Base-by-base conservation (phyloP, 2,888 invertebrate genomes). In the Synergus gifuensis region DNA sequence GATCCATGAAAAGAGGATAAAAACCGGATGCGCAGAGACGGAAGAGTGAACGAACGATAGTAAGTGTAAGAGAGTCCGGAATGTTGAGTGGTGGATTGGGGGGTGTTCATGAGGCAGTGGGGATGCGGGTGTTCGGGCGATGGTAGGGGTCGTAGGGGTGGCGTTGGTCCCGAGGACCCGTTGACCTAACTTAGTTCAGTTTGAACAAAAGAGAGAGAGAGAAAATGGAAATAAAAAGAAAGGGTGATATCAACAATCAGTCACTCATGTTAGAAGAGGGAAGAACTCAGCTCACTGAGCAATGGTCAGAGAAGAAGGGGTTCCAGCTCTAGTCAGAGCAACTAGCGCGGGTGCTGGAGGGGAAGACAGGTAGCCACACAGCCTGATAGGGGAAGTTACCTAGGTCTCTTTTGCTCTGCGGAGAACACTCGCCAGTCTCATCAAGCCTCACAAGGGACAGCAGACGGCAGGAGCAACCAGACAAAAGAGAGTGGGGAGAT, bases 271-370 rank as follows among this genome's bases (percentile, higher is more conserved):
- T 22, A 22, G 60, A 60, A 22, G 18, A 22, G 22, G 60, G 22
- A 60, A 60, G 18, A 22, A 12, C 11, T 22, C 60, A 22, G 60
- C 60, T 60, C 18, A 60, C n/a, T 22, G 60, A 60, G 60, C 60
- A 60, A 18, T 60, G 67, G 36, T 36, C 49, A 54, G 16, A 54
- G 18, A 22, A 54, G 58, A 14, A 44, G 28, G 73, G 49, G n/a
- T 58, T 54, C 46, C 54, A 28, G 76, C 36, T 69, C 69, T 49
- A 49, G 81, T 76, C 60, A 76, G 46, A 46, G 49, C 46, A 64
- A 54, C 79, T 79, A 77, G 76, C 69, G 79, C 76, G 77, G 81
- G 67, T 81, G 79, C 76, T 54, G 79, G 63, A 76, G 79, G 79
- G 81, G 77, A 49, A 73, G 36, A 11, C 49, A 73, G 73, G 49